phyloP scores from a whole-genome alignment of 2,888 invertebrate genomes.

The Calameuta pallipes region DNA sequence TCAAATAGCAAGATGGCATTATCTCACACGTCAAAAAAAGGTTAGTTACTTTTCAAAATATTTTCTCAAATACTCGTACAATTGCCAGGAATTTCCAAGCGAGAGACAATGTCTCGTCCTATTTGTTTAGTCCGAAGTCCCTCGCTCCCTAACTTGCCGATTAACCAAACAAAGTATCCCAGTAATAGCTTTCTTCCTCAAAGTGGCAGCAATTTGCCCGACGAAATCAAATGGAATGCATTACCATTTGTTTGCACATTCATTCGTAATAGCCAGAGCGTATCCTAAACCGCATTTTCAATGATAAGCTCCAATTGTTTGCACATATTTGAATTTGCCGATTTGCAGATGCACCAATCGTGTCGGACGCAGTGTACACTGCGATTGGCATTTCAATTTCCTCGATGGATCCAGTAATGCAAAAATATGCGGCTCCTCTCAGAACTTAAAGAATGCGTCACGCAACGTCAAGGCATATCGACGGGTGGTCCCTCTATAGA shows the following conservation, averaged over 20 bases:
- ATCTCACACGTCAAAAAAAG: not conserved
- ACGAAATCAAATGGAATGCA: slow-evolving; percentile 28
- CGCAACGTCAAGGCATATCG: not conserved
- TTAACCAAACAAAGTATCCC: not conserved
- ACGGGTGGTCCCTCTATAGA: not conserved
- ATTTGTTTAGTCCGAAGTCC: not conserved
- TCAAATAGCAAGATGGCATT: not conserved
- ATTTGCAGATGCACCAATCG: not conserved
- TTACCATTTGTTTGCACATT: slow-evolving; percentile 11
- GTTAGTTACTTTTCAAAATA: not conserved
- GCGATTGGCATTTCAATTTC: not conserved
- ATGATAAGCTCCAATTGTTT: not conserved
- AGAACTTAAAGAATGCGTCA: not conserved
- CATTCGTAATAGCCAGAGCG: not conserved
- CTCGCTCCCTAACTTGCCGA: not conserved
- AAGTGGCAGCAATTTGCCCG: slow-evolving; percentile 8
- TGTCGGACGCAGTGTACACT: not conserved
- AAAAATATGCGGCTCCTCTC: not conserved
- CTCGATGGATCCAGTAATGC: not conserved
- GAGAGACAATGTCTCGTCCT: not conserved
- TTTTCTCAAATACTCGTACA: not conserved
- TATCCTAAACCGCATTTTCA: not conserved
- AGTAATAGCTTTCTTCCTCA: not conserved
- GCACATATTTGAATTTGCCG: not conserved
- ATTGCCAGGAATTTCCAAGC: not conserved